Base-by-base conservation (phyloP, 2,797 vertebrate species). In the Saxicola maurus region DNA sequence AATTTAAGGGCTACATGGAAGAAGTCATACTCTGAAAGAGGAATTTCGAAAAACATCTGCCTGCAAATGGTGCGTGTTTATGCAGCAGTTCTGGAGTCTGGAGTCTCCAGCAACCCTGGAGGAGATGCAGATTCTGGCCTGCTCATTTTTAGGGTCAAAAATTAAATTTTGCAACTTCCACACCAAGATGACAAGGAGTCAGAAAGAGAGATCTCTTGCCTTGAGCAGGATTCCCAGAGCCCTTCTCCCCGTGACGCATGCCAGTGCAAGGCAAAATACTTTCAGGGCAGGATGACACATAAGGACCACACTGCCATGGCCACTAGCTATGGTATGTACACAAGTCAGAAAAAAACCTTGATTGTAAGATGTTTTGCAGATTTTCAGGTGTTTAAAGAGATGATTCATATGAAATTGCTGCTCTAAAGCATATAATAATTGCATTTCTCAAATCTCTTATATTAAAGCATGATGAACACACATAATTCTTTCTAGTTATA, bases 301-400 rank as follows among this genome's bases (percentile, higher is more conserved):
- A 67, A 61, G 0, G 0, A 56, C 38, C 15, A 18, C 2, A 17
- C 14, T 9, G 35, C 38, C 64, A 16, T 1, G 10, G 56, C 24
- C 86, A 53, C 38, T 30, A 69, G 27, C 46, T 48, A 23, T 7
- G 14, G 46, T 35, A 20, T 0, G 1, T 23, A 48, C 13, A 33
- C 42, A n/a, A 42, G 37, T 8, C 1, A 4, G 13, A 7, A 56
- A 71, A 77, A 57, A 24, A 42, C 30, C 31, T 31, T 40, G 13
- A 66, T n/a, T 43, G 48, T 59, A 28, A 79, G 51, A 53, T 72
- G 35, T 46, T 82, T 69, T 42, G 37, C 45, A 82, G 18, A 62
- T 89, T 79, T 87, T 56, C 56, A 55, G 19, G 8, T 62, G 18
- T 78, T 86, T 74, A 56, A 87, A 72, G 64, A 60, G 33, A 68